Evolutionary conservation across 2,888 invertebrate species (phyloP), one percentile per base, ranked within the genome.

Genomic region (Lutraria lutraria): DNA sequence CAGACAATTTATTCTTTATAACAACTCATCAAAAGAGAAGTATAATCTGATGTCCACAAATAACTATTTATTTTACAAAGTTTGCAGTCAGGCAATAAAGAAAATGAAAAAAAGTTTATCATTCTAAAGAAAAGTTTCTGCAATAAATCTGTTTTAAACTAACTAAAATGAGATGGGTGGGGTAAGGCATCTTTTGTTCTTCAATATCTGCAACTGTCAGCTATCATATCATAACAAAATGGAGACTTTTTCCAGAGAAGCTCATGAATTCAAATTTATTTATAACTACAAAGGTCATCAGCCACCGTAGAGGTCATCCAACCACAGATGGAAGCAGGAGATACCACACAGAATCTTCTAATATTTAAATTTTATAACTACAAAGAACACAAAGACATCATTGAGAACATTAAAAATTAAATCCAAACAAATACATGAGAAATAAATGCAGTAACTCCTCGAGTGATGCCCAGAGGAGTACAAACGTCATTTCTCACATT

Each of bases 401-500:
- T 68, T 68, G n/a, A n/a, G 3, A n/a, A 68, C n/a, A 13, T 25
- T 25, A 12, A 68, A 25, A 68, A 68, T 68, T 21, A 76, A 76
- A 76, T 76, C 76, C 29, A 19, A 76, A 76, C 76, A 76, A 31
- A 25, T 25, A n/a, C 10, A 16, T 25, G 34, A 76, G 76, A 76
- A 34, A 6, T 34, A 34, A 19, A 76, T 76, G 76, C 76, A 76
- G 76, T 76, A 31, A 76, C 31, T 76, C 31, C 8, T 34, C 56
- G 16, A 34, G 76, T 16, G 19, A 31, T 31, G 19, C 16, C 31
- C 16, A 25, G 76, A 34, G 76, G 31, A 34, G 31, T 16, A 76
- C 25, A 31, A 31, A 34, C 15, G 29, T 76, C 34, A 76, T 31
- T 76, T 76, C 76, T 76, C 76, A 76, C 76, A 76, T 31, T 76